Percentiles rank a stretch among this genome's conserved stretches.
These are phyloP conservation scores for Aurelia aurita complex sp. Pacific DNA, from an alignment of 30 jellyfish, hydroid and myxozoan genomes.

Conservation along the genomic window DNA sequence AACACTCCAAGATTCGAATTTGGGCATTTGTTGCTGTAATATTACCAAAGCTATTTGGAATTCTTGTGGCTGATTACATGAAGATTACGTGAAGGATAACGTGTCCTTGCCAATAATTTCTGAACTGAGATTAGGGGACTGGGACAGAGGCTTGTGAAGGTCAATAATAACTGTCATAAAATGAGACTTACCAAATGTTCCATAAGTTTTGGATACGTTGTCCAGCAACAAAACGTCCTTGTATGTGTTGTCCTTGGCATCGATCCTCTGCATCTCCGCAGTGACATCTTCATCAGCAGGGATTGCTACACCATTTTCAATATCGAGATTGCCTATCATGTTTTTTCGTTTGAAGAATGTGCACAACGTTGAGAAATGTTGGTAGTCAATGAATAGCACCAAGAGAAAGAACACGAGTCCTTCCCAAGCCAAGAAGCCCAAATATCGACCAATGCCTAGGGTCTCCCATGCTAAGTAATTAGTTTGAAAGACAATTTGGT, in stretches of 20 bases:
- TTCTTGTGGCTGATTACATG: too few relatives aligned
- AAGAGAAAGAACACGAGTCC: conserved; percentile 81
- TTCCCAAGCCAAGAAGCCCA: conserved; percentile 79
- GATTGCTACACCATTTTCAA: conserved; percentile 7
- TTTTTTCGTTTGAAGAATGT: not conserved
- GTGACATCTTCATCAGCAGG: conserved; percentile 83
- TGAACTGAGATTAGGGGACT: too few relatives aligned
- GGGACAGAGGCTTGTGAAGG: too few relatives aligned
- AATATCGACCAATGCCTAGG: conserved; percentile 94
- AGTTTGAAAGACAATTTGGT: conserved; percentile 47
- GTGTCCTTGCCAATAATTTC: too few relatives aligned
- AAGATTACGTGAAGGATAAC: too few relatives aligned
- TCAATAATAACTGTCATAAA: too few relatives aligned
- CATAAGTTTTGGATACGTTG: conserved; percentile 70
- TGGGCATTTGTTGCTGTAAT: too few relatives aligned
- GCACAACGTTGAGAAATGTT: conserved; percentile 21
- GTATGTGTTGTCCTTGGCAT: not conserved
- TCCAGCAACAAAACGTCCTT: conserved; percentile 77
- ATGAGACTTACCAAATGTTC: conserved; percentile 16
- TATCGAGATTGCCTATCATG: not conserved
- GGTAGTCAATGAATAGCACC: conserved; percentile 83
- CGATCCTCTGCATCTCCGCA: conserved; percentile 67
- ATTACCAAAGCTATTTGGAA: too few relatives aligned
- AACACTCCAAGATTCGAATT: too few relatives aligned
- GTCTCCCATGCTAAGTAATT: conserved; percentile 89